Evolutionary conservation across 2,888 invertebrate genomes (phyloP), one percentile per base, ranked within the genome.

Genomic region (Hyposoter dolosus): DNA sequence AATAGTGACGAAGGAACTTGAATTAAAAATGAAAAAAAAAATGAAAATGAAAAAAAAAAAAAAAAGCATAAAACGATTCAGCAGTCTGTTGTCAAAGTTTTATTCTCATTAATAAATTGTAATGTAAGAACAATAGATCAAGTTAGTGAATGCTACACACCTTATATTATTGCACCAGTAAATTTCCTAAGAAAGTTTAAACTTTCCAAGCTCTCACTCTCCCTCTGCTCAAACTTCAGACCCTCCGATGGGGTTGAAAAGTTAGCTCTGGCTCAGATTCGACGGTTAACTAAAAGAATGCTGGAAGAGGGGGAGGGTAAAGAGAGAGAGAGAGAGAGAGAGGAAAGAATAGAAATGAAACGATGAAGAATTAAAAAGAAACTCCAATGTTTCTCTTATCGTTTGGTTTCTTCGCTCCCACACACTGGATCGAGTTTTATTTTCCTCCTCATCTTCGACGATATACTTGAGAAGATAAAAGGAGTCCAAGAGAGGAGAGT

Each of bases 371-470:
- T 56, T 53, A 50, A 65, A 53, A 68, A 28, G 35, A 63, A 71
- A 84, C 81, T 53, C 78, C 68, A 81, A 75, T 86, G 84, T 83
- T 80, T 72, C 82, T 68, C 80, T 85, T 82, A 83, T 85, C 83
- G 66, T 83, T 68, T 63, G 83, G 84, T 77, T 88, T 81, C 65
- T 63, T 17, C 40, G 74, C 60, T 80, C 63, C 75, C 53, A 65
- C 71, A 71, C 82, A 40, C 40, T 50, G 66, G 19, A 66, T 28
- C 68, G 15, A 15, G 69, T 76, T 78, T 66, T 32, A 69, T 53
- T 53, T 47, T 47, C 45, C 53, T 40, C 19, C 23, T 40, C 43
- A 17, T 32, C 28, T 40, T 66, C 77, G 80, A 68, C 19, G 40
- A 40, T 23, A 45, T 74, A 40, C 65, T 72, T 15, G 78, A 40